Evolutionary conservation across 2,888 invertebrate species (phyloP).

Genomic region (Hanleya hanleyi): DNA sequence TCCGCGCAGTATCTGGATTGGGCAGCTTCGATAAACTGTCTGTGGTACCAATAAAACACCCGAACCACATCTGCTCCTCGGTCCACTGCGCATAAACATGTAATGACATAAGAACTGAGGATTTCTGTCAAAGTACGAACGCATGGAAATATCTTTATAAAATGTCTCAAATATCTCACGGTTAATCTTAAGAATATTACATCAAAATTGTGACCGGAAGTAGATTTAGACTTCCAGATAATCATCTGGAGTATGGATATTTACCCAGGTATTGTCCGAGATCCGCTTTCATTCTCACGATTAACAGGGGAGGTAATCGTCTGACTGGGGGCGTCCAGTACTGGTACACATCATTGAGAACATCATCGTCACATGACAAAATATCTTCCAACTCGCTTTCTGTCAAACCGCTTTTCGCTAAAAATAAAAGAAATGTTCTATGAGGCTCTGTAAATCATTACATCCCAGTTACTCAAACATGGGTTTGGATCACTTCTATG

Average conservation of each 20-base stretch:
- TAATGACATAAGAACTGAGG: neutral
- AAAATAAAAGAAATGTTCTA: too few relatives aligned
- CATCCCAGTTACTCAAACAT: too few relatives aligned
- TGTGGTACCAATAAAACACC: slow-evolving; percentile 66
- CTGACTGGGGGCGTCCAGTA: slow-evolving; percentile 67
- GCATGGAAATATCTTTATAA: too few relatives aligned
- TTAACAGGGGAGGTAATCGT: slow-evolving; percentile 65
- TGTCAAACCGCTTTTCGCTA: slow-evolving; percentile 54
- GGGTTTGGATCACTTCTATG: too few relatives aligned
- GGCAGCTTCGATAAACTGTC: slow-evolving; percentile 66
- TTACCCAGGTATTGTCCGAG: slow-evolving; percentile 59
- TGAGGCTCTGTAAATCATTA: too few relatives aligned
- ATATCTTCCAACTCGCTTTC: slow-evolving; percentile 65
- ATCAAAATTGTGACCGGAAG: neutral
- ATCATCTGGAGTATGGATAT: neutral
- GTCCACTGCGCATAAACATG: slow-evolving; percentile 40
- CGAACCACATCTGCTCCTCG: slow-evolving; percentile 55
- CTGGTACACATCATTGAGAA: slow-evolving; percentile 44
- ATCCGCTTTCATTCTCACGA: slow-evolving; percentile 61
- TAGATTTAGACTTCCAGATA: neutral
- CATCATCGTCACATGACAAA: slow-evolving; percentile 59
- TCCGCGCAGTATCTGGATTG: slow-evolving; percentile 48
- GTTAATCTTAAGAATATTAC: too few relatives aligned
- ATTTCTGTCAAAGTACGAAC: too few relatives aligned
- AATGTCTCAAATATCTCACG: too few relatives aligned